Base-by-base conservation (phyloP, 92 coral and sea anemone species). In the Phenganax marumi region DNA sequence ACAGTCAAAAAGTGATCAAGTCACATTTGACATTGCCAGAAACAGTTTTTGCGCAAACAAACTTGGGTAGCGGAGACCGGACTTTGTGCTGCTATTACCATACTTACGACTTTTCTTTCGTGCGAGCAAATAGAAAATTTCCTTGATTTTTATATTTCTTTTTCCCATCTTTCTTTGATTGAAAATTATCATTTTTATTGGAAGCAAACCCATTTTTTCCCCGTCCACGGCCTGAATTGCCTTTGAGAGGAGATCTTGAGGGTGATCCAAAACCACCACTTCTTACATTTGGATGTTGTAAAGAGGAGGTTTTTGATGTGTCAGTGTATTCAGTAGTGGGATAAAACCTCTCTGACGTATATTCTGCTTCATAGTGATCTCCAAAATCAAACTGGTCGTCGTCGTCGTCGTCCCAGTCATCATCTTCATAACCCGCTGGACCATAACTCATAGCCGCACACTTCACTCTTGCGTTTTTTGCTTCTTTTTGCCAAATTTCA, bases 351-450 rank as follows among this genome's bases (percentile, higher is more conserved):
- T 43, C 25, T 39, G 81, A 21, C 0, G 68, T 19, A 57, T 77
- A 57, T 6, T 71, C 78, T 0, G 68, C 24, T 46, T 68, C 84
- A 72, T 74, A 68, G 69, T 69, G 68, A 62, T 83, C 80, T 53
- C 88, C 86, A 61, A 84, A 70, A 46, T 80, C 86, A 78, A 91
- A 89, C 0, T 90, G 92, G 49, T 95, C 98, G 55, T 92, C 97
- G 49, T 95, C 98, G 55, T 92, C 97, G 49, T 91, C 43, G 52
- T 91, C 97, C 8, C 97, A 95, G 43, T 33, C 43, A 58, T 84
- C 90, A 33, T 93, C 93, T 81, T 95, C 98, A 55, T 80, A 86
- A 64, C 98, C 98, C 3, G 98, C 98, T 12, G 98, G 98, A 8
- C 84, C 84, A 68, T 75, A 93, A 70, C 85, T 88, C 98, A 95